Evolutionary conservation across 2,113 vertebrate species (phyloP).

Genomic region (Lasiurus cinereus): DNA sequence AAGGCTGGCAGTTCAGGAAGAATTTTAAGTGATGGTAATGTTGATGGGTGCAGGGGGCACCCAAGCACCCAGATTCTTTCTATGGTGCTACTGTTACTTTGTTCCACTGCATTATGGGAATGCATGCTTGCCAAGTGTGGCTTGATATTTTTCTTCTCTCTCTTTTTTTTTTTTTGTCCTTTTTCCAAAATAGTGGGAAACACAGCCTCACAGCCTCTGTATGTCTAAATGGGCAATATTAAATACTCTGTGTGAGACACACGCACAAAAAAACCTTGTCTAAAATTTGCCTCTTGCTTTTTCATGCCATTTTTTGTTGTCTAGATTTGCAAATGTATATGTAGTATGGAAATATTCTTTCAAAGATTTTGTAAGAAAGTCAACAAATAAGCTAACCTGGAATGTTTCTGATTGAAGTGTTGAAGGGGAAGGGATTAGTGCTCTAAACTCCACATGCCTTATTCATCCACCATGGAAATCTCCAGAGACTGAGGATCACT

Average conservation of each 20-base stretch:
- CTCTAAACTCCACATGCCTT: accelerated
- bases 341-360: not conserved
- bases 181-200: not conserved
- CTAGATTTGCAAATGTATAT: not conserved
- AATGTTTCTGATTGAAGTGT: not conserved
- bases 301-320: not conserved
- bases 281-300: not conserved
- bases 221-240: not conserved
- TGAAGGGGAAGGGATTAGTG: not conserved
- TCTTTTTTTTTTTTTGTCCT: not conserved
- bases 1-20: not conserved
- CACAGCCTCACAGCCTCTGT: not conserved
- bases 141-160: not conserved
- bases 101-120: not conserved
- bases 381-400: not conserved
- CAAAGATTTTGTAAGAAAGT: not conserved
- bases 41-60: accelerated
- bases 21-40: no score
- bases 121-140: not conserved
- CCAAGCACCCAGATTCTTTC: not conserved
- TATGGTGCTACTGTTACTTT: not conserved
- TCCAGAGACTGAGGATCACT: not conserved
- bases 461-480: not conserved
- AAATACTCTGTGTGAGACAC: not conserved
- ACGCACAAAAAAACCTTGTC: not conserved